A percentile compares a stretch with the other conserved stretches of the same genome.
Conservation (phyloP, 2,797 vertebrate genomes). For the Xerus rutilus region DNA sequence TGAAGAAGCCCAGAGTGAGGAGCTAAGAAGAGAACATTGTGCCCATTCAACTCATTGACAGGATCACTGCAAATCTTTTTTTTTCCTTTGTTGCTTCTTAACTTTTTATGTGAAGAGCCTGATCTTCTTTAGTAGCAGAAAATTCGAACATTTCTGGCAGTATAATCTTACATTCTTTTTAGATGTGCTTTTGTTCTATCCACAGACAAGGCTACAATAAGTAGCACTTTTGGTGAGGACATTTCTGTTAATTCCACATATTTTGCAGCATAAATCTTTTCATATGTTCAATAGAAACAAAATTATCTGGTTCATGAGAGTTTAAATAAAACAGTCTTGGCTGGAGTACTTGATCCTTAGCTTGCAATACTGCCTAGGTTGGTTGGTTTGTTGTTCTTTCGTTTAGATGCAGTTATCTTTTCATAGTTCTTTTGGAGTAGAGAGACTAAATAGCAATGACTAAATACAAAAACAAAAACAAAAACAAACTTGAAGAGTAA, state of each 20-base stretch:
- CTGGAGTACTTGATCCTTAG: neutral
- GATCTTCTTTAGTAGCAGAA: neutral
- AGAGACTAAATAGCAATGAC: conserved; percentile 47
- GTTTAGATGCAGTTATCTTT: neutral
- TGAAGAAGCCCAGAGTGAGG: neutral
- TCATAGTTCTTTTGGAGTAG: neutral
- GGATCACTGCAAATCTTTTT: neutral
- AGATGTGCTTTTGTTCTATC: neutral
- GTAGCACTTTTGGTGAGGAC: conserved; percentile 2
- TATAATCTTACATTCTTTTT: conserved; percentile 34
- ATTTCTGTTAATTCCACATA: conserved; percentile 36
- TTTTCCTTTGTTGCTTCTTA: neutral
- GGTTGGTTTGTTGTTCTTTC: neutral
- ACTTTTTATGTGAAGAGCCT: neutral
- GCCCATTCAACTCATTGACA: neutral
- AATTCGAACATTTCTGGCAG: conserved; percentile 1
- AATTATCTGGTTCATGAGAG: neutral
- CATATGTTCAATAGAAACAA: conserved; percentile 46
- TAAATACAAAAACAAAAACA: conserved; percentile 34
- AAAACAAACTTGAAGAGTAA: neutral
- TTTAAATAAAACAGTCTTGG: conserved; percentile 41
- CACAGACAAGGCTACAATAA: neutral
- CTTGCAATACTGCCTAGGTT: neutral
- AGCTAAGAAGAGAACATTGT: neutral
- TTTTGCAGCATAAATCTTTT: conserved; percentile 14